Evolutionary conservation across 2,797 vertebrate genomes (phyloP), one percentile per base, ranked within the genome.

Genomic region (Ara ararauna): DNA sequence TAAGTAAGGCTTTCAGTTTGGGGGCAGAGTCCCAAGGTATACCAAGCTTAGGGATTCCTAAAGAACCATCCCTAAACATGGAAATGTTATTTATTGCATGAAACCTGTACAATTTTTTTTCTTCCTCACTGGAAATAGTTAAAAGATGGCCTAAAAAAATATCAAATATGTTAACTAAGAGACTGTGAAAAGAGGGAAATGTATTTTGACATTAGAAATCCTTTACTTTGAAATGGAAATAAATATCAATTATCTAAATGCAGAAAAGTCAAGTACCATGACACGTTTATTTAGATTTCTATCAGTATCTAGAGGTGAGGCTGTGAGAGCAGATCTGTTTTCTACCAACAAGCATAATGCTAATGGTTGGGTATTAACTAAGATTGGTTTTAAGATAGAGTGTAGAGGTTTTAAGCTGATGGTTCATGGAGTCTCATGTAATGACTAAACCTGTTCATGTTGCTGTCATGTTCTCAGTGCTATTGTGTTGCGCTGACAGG

Each of bases 201-300:
- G 17, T 30, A 18, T 64, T 86, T 88, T 90, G 40, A 77, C 23
- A 30, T 61, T 84, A 90, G 74, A 81, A 88, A 79, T 64, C 12
- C 27, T 84, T 90, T 45, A 71, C 36, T 94, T 87, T 53, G 71
- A 86, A 94, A 93, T 56, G 18, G 70, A 89, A 91, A 73, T 60
- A 89, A 85, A 83, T 75, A 73, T 67, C 75, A 93, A 88, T 89
- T 84, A 73, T 65, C 51, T 64, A 90, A 94, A 86, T 47, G 54
- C 73, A 81, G 80, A 89, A 86, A 36, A 48, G 29, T 61, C 85
- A 61, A 72, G 58, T 75, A 48, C 44, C 18, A 10, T 92, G 82
- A 65, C 34, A 45, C 22, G 24, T 90, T 78, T 73, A 79, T 67
- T 78, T 47, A 36, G 42, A 64, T 68, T 64, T 83, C 68, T 71